Evolutionary conservation across 2,888 invertebrate genomes (phyloP), one percentile per base, ranked within the genome.

Genomic region (Apamea crenata): DNA sequence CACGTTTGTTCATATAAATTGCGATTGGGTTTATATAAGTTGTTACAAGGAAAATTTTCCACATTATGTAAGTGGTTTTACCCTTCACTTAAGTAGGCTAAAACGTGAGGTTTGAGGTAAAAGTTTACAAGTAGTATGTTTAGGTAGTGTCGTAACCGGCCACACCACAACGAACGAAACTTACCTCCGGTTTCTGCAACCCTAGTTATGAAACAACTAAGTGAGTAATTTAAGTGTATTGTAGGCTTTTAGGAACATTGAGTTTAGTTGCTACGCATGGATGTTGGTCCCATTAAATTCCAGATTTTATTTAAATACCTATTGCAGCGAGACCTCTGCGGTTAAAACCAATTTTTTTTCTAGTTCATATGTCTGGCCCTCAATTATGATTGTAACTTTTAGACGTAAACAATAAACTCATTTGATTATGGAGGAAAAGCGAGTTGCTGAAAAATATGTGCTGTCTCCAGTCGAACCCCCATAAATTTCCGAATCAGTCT

Each of bases 1-100:
- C 29, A 59, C 73, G 77, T 89, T 85, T 84, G 76, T 66, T 75
- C 75, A 76, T 74, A 88, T 53, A 77, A 74, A 82, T 78, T 63
- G 59, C 53, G 32, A 72, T 77, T 66, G 63, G 47, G 40, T 50
- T 69, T 75, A 50, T 56, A 14, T 29, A 40, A 67, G 36, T 69
- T 59, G 14, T 50, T 47, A 59, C 32, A 36, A 47, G 21, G 18
- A 56, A 61, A 56, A 40, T 69, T 86, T 73, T 69, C 68, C 61
- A 36, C 18, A 36, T 65, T 66, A 40, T 40, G 40, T 40, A 40
- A 40, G 40, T 40, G 53, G 63, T 47, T 65, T 63, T 56, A 69
- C 68, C 25, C 29, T 56, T 56, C n/a, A 25, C 36, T 63, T 74
- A n/a, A 32, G 65, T 50, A 25, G 59, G 29, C 56, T 65, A 53